phyloP scores from a whole-genome alignment of 2,113 vertebrate genomes.

The Sisor rabdophorus region DNA sequence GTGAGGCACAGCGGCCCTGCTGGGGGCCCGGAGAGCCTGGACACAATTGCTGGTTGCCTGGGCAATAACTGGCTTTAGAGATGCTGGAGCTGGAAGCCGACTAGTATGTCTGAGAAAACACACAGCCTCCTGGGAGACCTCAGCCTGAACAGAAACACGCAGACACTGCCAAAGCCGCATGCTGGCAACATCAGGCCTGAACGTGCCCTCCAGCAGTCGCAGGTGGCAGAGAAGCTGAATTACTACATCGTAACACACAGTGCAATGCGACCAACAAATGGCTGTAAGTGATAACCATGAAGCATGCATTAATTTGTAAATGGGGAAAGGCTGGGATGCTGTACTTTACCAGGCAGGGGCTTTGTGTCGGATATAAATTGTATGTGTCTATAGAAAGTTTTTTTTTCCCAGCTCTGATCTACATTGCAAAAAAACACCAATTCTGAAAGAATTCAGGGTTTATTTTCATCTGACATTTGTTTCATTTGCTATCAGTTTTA shows the following conservation, averaged over 20 bases:
- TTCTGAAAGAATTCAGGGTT: background rate
- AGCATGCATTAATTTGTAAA: conserved; percentile 16
- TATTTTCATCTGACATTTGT: background rate
- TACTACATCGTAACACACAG: conserved; percentile 2
- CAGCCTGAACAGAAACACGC: conserved; percentile 41
- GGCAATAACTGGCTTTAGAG: conserved; percentile 49
- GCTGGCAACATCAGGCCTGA: background rate
- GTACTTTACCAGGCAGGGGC: conserved; percentile 4
- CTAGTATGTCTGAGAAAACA: conserved; percentile 29
- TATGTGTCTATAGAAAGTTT: background rate
- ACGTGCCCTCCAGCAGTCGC: background rate
- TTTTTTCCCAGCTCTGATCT: background rate
- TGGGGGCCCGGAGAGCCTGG: conserved; percentile 35
- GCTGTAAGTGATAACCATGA: conserved; percentile 26
- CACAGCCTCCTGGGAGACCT: conserved; percentile 46
- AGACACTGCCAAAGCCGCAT: conserved; percentile 23
- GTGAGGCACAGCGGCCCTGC: conserved; percentile 31
- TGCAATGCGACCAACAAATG: background rate
- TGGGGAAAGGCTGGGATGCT: conserved; percentile 7
- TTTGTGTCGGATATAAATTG: conserved; percentile 23
- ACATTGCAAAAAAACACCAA: background rate
- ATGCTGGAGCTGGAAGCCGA: conserved; percentile 41
- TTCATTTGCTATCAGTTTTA: background rate
- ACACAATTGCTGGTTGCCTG: conserved; percentile 56
- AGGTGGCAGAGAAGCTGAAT: conserved; percentile 21